phyloP scores from a whole-genome alignment of 2,888 invertebrate genomes.

The Operophtera brumata region DNA sequence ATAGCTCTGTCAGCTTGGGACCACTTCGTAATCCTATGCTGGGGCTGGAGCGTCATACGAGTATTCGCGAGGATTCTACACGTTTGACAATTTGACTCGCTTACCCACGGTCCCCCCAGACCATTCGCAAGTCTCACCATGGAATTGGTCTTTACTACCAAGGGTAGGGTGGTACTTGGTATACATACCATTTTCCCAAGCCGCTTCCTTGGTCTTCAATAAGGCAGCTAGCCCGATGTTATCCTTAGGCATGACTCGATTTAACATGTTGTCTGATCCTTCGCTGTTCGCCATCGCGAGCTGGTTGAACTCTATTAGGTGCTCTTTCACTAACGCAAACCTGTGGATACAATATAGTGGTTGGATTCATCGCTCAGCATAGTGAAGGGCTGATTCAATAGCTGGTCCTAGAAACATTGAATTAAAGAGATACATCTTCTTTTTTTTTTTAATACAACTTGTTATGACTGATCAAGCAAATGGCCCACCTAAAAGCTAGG shows the following conservation, averaged over 20 bases:
- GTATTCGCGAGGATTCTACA: no score
- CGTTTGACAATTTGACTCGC: no score
- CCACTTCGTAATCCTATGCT: no score
- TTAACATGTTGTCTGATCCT: constrained; percentile 98
- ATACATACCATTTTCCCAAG: constrained; percentile 91
- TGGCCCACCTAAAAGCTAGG: no score
- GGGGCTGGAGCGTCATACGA: no score
- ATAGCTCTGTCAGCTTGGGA: no score
- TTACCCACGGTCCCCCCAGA: no score
- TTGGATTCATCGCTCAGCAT: neutral
- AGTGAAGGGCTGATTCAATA: neutral
- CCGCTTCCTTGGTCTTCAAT: constrained; percentile 95
- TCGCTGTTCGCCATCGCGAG: constrained; percentile 99
- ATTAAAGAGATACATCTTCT: neutral
- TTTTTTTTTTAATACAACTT: no score
- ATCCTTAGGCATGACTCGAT: constrained; percentile 99
- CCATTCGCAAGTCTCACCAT: no score
- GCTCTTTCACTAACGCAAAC: constrained; percentile 96
- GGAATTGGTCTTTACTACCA: no score
- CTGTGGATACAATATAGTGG: constrained; percentile 73
- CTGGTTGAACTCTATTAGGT: constrained; percentile 98
- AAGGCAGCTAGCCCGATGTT: constrained; percentile 98
- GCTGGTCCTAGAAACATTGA: constrained; percentile 9
- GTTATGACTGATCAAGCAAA: no score
- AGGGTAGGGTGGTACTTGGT: no score